Evolutionary conservation across 2,888 invertebrate genomes (phyloP), one percentile per base, ranked within the genome.

Genomic region (Aelia acuminata): DNA sequence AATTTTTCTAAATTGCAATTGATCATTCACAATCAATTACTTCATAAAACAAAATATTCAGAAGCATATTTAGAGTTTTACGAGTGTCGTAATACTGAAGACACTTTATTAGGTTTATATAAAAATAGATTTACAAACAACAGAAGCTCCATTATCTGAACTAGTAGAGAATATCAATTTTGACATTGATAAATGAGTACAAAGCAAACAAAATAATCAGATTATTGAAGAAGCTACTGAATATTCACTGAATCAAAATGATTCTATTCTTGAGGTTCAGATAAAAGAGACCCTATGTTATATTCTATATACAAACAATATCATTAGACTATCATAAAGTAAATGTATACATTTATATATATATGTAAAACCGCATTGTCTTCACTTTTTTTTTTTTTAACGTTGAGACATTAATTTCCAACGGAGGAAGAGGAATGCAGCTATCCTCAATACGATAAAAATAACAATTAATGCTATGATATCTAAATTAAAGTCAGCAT

Each of bases 361-460:
- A 53, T 31, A 48, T 49, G 31, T 85, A 85, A 48, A 48, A 50
- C 35, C 49, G 48, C n/a, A 20, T 20, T 85, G 26, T 26, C n/a
- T 31, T 35, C 31, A 85, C 22, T 84, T 50, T 22, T 50, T 87
- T 26, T 87, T 75, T 47, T 48, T 84, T 90, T 89, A 90, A 84
- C 90, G 88, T 88, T 90, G 90, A n/a, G 96, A 95, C 92, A 96
- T 96, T 89, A 97, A 94, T 92, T 97, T 97, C 97, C 97, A 97
- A 90, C 96, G 95, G 75, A 97, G 94, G 93, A 97, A 97, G 89
- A 97, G 93, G 93, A 96, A 97, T 15, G 97, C 97, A 10, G 96
- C 94, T 90, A 97, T 93, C 92, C 97, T 94, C 20, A 97, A 93
- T 8, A 97, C 93, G 85, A 97, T 93, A 93, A 97, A 97, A 91